Conservation (phyloP, 2,113 vertebrate genomes). For the Boulengeromyrus knoepffleri region DNA sequence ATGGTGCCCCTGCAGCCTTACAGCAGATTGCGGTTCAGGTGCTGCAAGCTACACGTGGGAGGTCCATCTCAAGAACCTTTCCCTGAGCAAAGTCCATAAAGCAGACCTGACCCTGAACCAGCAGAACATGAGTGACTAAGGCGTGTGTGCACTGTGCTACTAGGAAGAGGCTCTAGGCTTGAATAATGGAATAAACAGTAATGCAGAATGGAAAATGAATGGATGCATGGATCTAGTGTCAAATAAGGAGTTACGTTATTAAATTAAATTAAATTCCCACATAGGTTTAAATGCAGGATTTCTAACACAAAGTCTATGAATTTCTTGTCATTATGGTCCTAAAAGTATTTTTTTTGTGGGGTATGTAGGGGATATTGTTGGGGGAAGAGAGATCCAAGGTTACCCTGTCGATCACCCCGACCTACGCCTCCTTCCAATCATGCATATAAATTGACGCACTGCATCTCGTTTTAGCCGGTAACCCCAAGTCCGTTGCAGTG, state of each 20-base stretch:
- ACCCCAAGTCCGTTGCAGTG: neutral
- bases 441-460: neutral
- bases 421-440: neutral
- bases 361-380: neutral
- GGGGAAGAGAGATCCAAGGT: neutral
- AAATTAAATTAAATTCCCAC: neutral
- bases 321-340: neutral
- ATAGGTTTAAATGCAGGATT: neutral
- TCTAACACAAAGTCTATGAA: neutral
- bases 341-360: neutral
- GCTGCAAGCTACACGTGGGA: neutral
- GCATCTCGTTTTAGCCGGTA: neutral
- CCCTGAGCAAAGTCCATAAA: neutral
- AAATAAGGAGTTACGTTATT: neutral
- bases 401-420: neutral
- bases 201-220: neutral
- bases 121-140: no score
- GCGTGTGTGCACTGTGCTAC: no score
- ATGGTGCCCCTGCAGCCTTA: neutral
- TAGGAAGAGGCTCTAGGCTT: neutral
- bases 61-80: neutral
- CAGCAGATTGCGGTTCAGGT: neutral
- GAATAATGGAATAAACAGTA: neutral
- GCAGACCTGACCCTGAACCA: neutral
- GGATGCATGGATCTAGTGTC: neutral